phyloP scores from a whole-genome alignment of 2,797 vertebrate species.

The Gymnoscopelus microlampas region DNA sequence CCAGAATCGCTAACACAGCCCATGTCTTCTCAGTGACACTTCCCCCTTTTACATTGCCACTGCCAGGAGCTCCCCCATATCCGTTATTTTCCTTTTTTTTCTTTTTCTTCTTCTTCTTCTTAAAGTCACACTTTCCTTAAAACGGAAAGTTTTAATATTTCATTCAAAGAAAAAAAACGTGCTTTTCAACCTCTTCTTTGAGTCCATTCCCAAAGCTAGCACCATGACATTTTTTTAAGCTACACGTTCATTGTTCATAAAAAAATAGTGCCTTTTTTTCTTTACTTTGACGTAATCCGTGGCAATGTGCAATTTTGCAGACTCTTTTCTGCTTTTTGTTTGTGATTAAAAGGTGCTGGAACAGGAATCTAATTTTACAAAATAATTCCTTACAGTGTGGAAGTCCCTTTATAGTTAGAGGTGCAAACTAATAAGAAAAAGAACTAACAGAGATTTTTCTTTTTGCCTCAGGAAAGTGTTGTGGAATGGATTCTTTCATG shows the following conservation, averaged over 20 bases:
- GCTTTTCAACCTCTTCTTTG: conserved; percentile 88
- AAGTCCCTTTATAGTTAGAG: conserved; percentile 88
- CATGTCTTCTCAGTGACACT: conserved; percentile 74
- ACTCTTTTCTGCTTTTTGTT: conserved; percentile 86
- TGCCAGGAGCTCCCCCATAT: conserved; percentile 79
- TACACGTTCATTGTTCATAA: conserved; percentile 94
- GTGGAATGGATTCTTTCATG: conserved; percentile 83
- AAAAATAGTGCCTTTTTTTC: conserved; percentile 97
- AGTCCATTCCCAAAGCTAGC: conserved; percentile 91
- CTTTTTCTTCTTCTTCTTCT: conserved; percentile 59
- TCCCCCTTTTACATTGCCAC: conserved; percentile 79
- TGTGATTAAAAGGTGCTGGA: conserved; percentile 90
- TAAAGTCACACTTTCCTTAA: conserved; percentile 95
- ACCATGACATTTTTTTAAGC: conserved; percentile 95
- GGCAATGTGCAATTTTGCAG: conserved; percentile 96
- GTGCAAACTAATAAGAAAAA: conserved; percentile 86
- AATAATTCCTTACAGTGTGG: conserved; percentile 90
- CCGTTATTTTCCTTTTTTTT: conserved; percentile 71
- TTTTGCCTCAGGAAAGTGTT: conserved; percentile 75
- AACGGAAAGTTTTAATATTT: conserved; percentile 95
- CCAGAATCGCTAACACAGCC: conserved; percentile 64
- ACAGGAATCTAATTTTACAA: conserved; percentile 88
- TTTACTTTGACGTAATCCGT: conserved; percentile 96
- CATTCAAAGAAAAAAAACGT: conserved; percentile 84
- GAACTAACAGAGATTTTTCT: conserved; percentile 78